Evolutionary conservation across 2,888 invertebrate species (phyloP).

Genomic region (Automeris io): DNA sequence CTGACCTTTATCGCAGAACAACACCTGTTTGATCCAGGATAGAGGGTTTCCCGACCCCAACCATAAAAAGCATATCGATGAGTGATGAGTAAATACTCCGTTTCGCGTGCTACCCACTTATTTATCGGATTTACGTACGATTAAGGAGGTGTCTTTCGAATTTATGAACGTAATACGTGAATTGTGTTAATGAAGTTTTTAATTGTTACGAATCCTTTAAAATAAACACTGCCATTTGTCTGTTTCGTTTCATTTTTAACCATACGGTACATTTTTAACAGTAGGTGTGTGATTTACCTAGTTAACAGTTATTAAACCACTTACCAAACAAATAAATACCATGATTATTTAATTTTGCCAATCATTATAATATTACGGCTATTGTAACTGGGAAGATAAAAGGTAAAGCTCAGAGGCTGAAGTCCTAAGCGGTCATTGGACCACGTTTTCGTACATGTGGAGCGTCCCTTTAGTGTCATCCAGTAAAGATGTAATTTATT

Average conservation of each 20-base stretch:
- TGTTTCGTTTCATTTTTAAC: slow-evolving; percentile 21
- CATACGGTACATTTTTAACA: not conserved
- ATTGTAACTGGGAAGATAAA: no score
- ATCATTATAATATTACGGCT: no score
- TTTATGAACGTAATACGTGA: slow-evolving; percentile 63
- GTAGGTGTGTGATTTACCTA: not conserved
- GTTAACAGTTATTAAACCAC: no score
- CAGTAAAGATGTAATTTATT: no score
- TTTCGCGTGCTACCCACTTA: slow-evolving; percentile 36
- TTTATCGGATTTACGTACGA: slow-evolving; percentile 33
- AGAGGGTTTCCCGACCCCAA: slow-evolving; percentile 36
- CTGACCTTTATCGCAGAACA: slow-evolving; percentile 76
- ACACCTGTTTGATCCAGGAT: slow-evolving; percentile 74
- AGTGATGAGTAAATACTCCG: slow-evolving; percentile 62
- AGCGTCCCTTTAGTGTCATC: no score
- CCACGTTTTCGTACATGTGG: no score
- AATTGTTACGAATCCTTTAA: slow-evolving; percentile 66
- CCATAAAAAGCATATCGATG: slow-evolving; percentile 70
- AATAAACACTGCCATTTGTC: slow-evolving; percentile 75
- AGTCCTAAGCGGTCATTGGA: no score
- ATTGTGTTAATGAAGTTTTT: slow-evolving; percentile 59
- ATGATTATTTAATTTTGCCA: no score
- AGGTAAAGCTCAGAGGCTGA: no score
- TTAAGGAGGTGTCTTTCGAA: slow-evolving; percentile 55
- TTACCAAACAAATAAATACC: no score